These are phyloP conservation scores for Margarornis squamiger DNA, from an alignment of 2,797 vertebrate genomes.

Conservation along the genomic window DNA sequence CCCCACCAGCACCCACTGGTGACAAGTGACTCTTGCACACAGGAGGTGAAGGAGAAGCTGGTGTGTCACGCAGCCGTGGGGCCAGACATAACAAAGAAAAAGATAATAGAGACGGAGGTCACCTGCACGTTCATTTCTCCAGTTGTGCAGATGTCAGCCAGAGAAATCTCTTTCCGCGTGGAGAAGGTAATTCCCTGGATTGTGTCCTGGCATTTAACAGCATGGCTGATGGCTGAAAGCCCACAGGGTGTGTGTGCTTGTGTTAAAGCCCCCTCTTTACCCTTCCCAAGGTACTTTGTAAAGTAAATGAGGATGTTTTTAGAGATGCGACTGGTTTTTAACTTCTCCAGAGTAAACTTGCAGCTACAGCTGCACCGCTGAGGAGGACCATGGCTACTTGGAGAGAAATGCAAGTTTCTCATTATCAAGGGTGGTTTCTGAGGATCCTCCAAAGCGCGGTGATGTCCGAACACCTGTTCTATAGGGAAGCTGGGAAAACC, in stretches of 20 bases:
- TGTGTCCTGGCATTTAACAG: background rate
- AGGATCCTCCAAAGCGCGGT: background rate
- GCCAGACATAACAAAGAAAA: slow-evolving; percentile 32
- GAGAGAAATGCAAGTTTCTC: background rate
- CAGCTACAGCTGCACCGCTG: background rate
- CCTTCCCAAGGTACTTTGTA: background rate
- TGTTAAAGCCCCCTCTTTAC: background rate
- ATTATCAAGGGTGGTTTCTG: background rate
- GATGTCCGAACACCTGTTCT: background rate
- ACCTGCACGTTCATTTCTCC: slow-evolving; percentile 85
- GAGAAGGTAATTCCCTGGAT: slow-evolving; percentile 80
- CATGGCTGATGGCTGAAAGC: background rate
- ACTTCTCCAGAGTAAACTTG: background rate
- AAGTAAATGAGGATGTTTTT: background rate
- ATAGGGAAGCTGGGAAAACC: background rate
- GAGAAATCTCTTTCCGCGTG: slow-evolving; percentile 79
- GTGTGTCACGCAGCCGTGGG: slow-evolving; percentile 81
- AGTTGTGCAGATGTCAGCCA: slow-evolving; percentile 78
- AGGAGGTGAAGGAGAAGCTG: slow-evolving; percentile 84
- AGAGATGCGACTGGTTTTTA: background rate
- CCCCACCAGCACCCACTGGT: background rate
- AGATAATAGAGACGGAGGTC: slow-evolving; percentile 80
- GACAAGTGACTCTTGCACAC: background rate
- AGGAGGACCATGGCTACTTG: fast-evolving
- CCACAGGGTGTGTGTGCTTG: too few species aligned